A percentile compares a stretch with the other conserved stretches of the same genome.
phyloP scores from a whole-genome alignment of 2,113 vertebrate species.

The Cyphomyrus plagiostoma region DNA sequence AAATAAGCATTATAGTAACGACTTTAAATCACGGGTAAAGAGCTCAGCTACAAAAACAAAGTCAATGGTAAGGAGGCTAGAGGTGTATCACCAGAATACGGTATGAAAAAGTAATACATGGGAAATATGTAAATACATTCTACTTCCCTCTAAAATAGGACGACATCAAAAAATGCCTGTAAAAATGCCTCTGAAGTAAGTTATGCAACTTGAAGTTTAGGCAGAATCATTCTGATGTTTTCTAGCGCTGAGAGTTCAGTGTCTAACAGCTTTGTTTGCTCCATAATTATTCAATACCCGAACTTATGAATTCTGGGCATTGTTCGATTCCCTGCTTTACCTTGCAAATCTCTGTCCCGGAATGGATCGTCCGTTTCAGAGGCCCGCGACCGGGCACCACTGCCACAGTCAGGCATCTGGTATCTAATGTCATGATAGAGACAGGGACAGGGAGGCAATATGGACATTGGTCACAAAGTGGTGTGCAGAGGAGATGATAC shows the following conservation, averaged over 20 bases:
- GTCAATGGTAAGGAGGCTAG: constrained; percentile 39
- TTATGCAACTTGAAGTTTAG: background rate
- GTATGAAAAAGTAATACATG: background rate
- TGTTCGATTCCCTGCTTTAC: constrained; percentile 50
- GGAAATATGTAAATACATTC: background rate
- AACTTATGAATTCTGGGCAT: background rate
- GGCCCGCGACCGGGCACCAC: constrained; percentile 68
- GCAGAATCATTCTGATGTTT: background rate
- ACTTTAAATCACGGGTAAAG: constrained; percentile 50
- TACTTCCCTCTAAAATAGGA: background rate
- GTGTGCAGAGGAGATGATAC: background rate
- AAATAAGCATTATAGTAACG: constrained; percentile 53
- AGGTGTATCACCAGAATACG: background rate
- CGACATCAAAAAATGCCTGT: background rate
- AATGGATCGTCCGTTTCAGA: constrained; percentile 80
- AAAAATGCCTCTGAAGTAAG: background rate
- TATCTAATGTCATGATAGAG: constrained; percentile 64
- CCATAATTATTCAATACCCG: background rate
- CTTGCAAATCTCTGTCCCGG: constrained; percentile 86
- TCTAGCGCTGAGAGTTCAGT: background rate
- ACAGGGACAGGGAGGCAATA: constrained; percentile 12
- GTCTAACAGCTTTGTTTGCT: background rate
- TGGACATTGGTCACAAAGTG: background rate
- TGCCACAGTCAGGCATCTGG: constrained; percentile 86
- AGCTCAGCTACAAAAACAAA: constrained; percentile 36